These are phyloP conservation scores for Calephelis nemesis DNA, from an alignment of 1,140 invertebrate genomes.

Conservation along the genomic window DNA sequence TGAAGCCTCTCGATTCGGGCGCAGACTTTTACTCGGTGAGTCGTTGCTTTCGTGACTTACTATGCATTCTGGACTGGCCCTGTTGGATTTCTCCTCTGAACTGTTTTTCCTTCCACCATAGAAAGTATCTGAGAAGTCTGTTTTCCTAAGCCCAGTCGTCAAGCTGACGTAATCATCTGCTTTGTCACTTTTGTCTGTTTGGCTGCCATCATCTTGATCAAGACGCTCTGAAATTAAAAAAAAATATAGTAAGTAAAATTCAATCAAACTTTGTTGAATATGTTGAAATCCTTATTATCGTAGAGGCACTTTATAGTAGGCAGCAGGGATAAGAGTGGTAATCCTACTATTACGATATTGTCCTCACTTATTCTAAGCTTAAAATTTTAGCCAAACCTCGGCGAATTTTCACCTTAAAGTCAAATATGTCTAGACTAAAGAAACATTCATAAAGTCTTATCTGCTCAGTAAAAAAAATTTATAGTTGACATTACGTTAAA, in stretches of 20 bases:
- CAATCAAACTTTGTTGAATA: no score
- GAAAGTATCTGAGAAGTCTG: conserved; percentile 80
- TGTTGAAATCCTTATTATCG: no score
- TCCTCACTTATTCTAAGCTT: no score
- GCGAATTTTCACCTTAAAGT: no score
- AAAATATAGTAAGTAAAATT: not conserved
- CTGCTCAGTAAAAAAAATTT: no score
- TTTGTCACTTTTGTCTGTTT: conserved; percentile 68
- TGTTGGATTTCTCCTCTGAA: conserved; percentile 64
- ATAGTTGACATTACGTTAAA: no score
- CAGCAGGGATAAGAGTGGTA: no score
- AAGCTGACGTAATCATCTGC: conserved; percentile 84
- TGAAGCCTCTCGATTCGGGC: conserved; percentile 43
- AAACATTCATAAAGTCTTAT: no score
- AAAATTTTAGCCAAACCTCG: no score
- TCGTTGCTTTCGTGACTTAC: conserved; percentile 78
- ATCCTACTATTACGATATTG: no score
- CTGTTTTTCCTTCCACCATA: conserved; percentile 76
- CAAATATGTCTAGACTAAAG: no score
- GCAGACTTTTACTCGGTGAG: conserved; percentile 74
- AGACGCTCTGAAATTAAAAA: conserved; percentile 69
- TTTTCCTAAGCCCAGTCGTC: conserved; percentile 84
- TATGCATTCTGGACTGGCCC: conserved; percentile 74
- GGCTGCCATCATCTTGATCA: conserved; percentile 69
- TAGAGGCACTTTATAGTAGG: no score